Evolutionary conservation across 2,888 invertebrate species (phyloP), one percentile per base, ranked within the genome.

Genomic region (Agrotis puta): DNA sequence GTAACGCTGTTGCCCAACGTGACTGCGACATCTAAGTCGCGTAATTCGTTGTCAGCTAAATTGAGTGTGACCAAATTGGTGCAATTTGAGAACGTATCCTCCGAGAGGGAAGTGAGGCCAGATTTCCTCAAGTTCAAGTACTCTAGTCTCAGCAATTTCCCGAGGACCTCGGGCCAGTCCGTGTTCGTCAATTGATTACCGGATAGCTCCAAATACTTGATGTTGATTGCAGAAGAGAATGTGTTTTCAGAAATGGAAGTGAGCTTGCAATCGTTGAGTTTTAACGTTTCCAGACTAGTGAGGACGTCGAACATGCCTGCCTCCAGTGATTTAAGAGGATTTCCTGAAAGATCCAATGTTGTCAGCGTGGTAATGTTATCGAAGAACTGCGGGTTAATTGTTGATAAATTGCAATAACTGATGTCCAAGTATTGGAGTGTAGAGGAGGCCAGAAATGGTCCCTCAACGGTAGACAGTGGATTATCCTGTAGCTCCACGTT

Each of bases 401-500:
- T 89, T 22, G 95, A 94, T 45, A 98, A 92, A 63, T 97, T 97
- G 90, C 97, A 97, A 69, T 96, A 96, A 90, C 97, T 97, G 84
- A 98, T 95, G 88, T 98, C 97, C 74, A 98, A 94, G 87, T 97
- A 97, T 81, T 97, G 96, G 62, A 98, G 93, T 0, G 97, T 97
- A 72, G 96, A 95, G 50, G 97, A 97, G 68, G 97, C 95, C 39
- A 98, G 90, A 87, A 98, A 97, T 4, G 97, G 96, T 6, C 97
- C 97, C n/a, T 97, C 96, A 3, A 97, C 96, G 65, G 94, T 90
- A 69, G 94, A 94, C 77, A 97, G 90, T 0, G 97, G 97, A 88
- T 98, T 98, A 85, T 97, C 97, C 89, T 97, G 97, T 7, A 98
- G 94, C 87, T 98, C 97, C 83, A 98, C 94, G 69, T 97, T 97